Percentiles rank a stretch among this genome's conserved stretches.
These are phyloP conservation scores for Anguilla japonica DNA, from an alignment of 2,113 vertebrate genomes.

Conservation along the genomic window DNA sequence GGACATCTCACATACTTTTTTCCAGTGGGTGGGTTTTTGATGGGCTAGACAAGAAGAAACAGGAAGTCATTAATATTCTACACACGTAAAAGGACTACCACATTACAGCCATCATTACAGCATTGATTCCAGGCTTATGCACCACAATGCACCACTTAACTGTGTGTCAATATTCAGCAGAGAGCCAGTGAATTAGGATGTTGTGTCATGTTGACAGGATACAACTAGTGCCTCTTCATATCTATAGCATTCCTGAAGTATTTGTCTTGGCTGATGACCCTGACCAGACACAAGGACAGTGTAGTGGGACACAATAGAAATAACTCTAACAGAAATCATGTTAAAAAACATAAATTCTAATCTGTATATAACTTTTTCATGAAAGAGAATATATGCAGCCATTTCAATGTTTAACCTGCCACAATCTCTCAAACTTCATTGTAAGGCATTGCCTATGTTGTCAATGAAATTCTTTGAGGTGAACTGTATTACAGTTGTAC, in stretches of 20 bases:
- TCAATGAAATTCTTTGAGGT: no score
- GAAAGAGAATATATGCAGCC: no score
- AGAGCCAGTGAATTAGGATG: neutral
- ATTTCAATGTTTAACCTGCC: no score
- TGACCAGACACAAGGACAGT: neutral
- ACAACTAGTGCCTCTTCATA: neutral
- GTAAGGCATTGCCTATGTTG: no score
- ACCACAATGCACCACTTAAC: neutral
- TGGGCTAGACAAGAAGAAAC: slow-evolving; percentile 74
- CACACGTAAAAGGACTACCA: neutral
- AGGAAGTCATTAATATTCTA: neutral
- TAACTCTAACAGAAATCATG: neutral
- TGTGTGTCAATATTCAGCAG: neutral
- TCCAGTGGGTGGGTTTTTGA: slow-evolving; percentile 95
- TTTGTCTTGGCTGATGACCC: neutral
- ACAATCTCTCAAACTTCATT: no score
- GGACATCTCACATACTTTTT: slow-evolving; percentile 99
- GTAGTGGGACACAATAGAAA: no score
- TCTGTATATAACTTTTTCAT: no score
- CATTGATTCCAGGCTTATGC: neutral
- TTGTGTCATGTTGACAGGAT: neutral
- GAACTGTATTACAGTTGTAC: no score
- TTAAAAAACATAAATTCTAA: neutral
- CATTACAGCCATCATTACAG: neutral
- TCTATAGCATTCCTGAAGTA: no score